Percentiles rank a stretch among this genome's conserved stretches.
Evolutionary conservation across 2,888 invertebrate species (phyloP).

Genomic region (Celastrina argiolus): DNA sequence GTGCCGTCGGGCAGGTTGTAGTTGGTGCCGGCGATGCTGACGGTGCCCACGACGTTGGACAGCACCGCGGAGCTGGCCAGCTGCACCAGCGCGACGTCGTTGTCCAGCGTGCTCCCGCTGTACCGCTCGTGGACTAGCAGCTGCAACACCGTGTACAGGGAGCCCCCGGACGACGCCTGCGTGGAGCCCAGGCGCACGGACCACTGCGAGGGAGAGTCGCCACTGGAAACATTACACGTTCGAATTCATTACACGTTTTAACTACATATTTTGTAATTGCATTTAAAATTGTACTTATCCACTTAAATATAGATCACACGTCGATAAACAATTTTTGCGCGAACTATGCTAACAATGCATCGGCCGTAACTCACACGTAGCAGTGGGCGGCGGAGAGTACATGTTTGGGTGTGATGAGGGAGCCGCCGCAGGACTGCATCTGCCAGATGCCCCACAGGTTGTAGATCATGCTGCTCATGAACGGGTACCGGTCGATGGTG

Average conservation of each 20-base stretch:
- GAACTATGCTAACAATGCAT: too few relatives aligned
- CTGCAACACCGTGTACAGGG: slow-evolving; percentile 30
- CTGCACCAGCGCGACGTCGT: slow-evolving; percentile 40
- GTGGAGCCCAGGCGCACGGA: slow-evolving; percentile 32
- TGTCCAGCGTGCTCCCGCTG: slow-evolving; percentile 29
- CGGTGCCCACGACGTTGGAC: slow-evolving; percentile 26
- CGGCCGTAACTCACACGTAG: slow-evolving; percentile 49
- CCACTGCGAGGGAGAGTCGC: background rate
- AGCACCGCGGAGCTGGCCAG: slow-evolving; percentile 32
- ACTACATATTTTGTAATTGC: too few relatives aligned
- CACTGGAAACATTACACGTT: slow-evolving; percentile 6
- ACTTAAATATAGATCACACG: too few relatives aligned
- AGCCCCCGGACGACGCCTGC: slow-evolving; percentile 35
- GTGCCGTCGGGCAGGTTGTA: slow-evolving; percentile 33
- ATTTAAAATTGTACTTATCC: too few relatives aligned
- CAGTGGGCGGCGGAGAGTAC: slow-evolving; percentile 57
- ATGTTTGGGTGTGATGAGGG: slow-evolving; percentile 37
- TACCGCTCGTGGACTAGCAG: slow-evolving; percentile 35
- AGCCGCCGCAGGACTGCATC: slow-evolving; percentile 25
- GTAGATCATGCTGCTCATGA: slow-evolving; percentile 52
- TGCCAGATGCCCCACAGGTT: slow-evolving; percentile 25
- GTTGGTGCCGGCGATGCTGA: slow-evolving; percentile 33
- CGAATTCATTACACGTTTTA: too few relatives aligned
- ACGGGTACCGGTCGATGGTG: slow-evolving; percentile 46
- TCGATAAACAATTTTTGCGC: too few relatives aligned